Conservation (phyloP, 2,113 vertebrate species). For the Andinoacara biseriatus region DNA sequence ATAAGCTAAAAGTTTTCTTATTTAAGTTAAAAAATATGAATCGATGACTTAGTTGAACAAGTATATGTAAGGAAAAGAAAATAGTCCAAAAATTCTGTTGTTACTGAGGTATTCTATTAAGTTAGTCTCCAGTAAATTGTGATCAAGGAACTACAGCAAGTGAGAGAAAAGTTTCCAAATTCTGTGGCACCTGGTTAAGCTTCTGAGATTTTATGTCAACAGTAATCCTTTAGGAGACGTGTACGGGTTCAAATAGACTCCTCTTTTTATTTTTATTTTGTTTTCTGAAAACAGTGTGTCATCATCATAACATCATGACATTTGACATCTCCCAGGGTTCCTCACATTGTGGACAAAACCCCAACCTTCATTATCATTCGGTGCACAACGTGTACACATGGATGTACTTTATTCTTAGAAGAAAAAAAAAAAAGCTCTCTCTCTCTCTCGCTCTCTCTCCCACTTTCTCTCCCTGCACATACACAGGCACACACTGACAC, state of each 20-base stretch:
- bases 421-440: neutral
- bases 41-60: too few species aligned
- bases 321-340: constrained; percentile 37
- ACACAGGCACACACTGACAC: neutral
- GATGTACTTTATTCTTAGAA: constrained; percentile 20
- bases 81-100: neutral
- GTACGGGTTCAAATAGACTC: constrained; percentile 35
- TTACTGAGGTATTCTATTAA: neutral
- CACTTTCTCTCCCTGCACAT: neutral
- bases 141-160: neutral
- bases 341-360: constrained; percentile 25
- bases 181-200: neutral
- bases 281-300: constrained; percentile 50
- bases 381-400: neutral
- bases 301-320: constrained; percentile 56
- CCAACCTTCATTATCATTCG: constrained; percentile 21
- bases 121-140: neutral
- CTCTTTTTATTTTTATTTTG: neutral
- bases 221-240: neutral
- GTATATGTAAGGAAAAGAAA: neutral
- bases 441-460: neutral
- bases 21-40: too few species aligned
- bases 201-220: constrained; percentile 14
- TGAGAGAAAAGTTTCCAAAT: constrained; percentile 12
- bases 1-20: neutral